Evolutionary conservation across 1,140 invertebrate species (phyloP).

Genomic region (Drosophila ambigua): DNA sequence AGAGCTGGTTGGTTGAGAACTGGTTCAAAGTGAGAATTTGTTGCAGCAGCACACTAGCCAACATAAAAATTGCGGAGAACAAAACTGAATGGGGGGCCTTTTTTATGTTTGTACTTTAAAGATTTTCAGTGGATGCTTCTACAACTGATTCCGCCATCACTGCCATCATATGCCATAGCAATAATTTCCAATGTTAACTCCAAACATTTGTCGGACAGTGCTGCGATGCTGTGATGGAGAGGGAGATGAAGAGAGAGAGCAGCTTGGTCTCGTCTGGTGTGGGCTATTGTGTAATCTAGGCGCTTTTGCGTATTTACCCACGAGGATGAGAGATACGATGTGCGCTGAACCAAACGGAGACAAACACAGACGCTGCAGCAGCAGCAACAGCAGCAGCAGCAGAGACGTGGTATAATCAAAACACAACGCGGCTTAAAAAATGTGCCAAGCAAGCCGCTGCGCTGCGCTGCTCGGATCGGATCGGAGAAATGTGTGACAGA

Average conservation of each 20-base stretch:
- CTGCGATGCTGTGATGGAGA: background rate
- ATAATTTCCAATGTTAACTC: background rate
- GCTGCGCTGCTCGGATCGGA: constrained; percentile 48
- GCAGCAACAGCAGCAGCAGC: constrained; percentile 10
- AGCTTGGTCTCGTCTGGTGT: constrained; percentile 41
- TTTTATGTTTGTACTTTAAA: background rate
- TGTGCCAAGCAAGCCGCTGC: constrained; percentile 67
- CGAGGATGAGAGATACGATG: constrained; percentile 79
- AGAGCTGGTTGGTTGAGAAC: constrained; percentile 23
- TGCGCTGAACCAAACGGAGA: constrained; percentile 75
- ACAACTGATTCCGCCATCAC: too few relatives aligned
- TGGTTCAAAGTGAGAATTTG: constrained; percentile 42
- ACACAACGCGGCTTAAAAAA: constrained; percentile 62
- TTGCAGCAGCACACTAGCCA: constrained; percentile 23
- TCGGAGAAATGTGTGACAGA: constrained; percentile 81
- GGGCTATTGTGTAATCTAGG: constrained; percentile 76
- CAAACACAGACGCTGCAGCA: constrained; percentile 64
- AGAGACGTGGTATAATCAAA: constrained; percentile 23
- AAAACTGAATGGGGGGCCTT: too few relatives aligned
- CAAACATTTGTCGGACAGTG: constrained; percentile 29
- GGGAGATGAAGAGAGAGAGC: constrained; percentile 6
- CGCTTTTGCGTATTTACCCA: constrained; percentile 79
- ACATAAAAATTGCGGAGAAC: background rate
- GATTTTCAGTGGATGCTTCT: background rate
- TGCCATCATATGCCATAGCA: too few relatives aligned